Conservation (phyloP, 1,140 invertebrate genomes). For the Aphidius gifuensis region DNA sequence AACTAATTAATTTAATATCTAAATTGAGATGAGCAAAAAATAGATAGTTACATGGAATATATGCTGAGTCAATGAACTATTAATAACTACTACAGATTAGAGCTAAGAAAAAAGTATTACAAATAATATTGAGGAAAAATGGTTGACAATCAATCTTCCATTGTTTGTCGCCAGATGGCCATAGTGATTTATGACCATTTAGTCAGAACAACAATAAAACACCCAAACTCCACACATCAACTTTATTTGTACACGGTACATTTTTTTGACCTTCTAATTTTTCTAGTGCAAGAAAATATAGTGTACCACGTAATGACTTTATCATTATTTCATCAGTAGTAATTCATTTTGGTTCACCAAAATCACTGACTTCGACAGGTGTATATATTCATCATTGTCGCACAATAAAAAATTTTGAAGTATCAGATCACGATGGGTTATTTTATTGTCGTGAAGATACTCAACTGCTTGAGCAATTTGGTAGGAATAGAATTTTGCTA, state of each 20-base stretch:
- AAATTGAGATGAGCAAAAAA: too few species aligned
- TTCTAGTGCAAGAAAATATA: conserved; percentile 83
- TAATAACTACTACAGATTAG: too few species aligned
- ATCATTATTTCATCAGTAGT: conserved; percentile 72
- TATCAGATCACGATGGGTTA: conserved; percentile 89
- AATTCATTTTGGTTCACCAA: conserved; percentile 84
- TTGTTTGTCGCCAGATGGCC: conserved; percentile 45
- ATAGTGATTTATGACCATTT: too few species aligned
- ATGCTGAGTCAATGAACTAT: too few species aligned
- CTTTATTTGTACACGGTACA: conserved; percentile 69
- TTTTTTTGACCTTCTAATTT: conserved; percentile 63
- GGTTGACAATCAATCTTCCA: too few species aligned
- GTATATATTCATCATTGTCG: conserved; percentile 64
- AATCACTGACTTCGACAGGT: conserved; percentile 78
- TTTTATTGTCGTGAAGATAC: conserved; percentile 78
- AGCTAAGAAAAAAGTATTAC: too few species aligned
- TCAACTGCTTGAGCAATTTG: conserved; percentile 80
- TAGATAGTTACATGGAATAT: too few species aligned
- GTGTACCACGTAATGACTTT: conserved; percentile 86
- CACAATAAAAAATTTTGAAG: conserved; percentile 79
- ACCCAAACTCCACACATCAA: conserved; percentile 90
- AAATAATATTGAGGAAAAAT: too few species aligned
- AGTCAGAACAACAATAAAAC: conserved; percentile 73
- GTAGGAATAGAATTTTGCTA: conserved; percentile 76
- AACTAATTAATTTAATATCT: too few species aligned